Base-by-base conservation (phyloP, 2,888 invertebrate species). In the Drosophila histrio region DNA sequence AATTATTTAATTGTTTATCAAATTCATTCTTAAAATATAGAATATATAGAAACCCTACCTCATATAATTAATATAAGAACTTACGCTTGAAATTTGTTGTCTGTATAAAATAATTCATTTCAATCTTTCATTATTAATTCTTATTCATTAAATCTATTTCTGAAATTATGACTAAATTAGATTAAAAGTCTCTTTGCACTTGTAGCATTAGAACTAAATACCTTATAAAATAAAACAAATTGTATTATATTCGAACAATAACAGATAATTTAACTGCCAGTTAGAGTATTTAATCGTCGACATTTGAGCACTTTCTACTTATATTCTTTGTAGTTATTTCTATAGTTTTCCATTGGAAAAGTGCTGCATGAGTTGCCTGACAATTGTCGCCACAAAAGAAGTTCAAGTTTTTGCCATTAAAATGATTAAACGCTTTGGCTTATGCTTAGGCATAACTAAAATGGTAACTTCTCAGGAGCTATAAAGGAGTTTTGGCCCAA, bases 391-490 rank as follows among this genome's bases (percentile, higher is more conserved):
- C 6, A 15, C 6, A 11, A 32, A 56, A 34, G 21, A 28, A 41
- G 47, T 49, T 43, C 68, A 74, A 75, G 71, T 79, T 74, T 69
- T 68, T 50, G 79, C 78, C 87, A 89, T 89, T 88, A 89, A 89
- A 88, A 90, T 90, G 89, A 88, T 88, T 85, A 89, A 90, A 89
- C 87, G 82, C 88, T 88, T 83, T 89, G 84, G 87, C 81, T 83
- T 85, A 87, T 87, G 85, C 90, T 85, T 89, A 88, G 89, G 89
- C 89, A 89, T 89, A 89, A 87, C 88, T 89, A 89, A 74, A 86
- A 70, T 66, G 43, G 77, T 44, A 78, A 61, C 41, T 56, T 44
- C 28, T 26, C 2, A 17, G 26, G 15, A 43, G 17, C 6, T 8
- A 26, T 2, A 7, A 44, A 19, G 32, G 2, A 38, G 44, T 24